Conservation (phyloP, 2,797 vertebrate species). For the Diplodus puntazzo region DNA sequence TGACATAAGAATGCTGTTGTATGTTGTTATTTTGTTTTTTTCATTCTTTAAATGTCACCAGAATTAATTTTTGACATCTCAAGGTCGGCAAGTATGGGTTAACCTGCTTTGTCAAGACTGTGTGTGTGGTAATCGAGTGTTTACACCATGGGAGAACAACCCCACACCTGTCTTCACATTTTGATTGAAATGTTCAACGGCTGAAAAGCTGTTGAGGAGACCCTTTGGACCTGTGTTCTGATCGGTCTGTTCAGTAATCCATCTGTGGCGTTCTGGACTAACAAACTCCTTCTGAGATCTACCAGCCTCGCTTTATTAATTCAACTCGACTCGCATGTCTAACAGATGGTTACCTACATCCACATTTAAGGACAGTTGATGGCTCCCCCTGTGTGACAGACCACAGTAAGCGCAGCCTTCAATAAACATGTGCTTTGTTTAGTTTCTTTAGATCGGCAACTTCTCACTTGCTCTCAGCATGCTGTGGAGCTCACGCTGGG, state of each 20-base stretch:
- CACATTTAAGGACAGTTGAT: conserved; percentile 25
- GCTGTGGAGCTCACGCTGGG: conserved; percentile 38
- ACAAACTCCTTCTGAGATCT: conserved; percentile 3
- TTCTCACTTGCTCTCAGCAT: conserved; percentile 24
- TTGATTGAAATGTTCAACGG: neutral
- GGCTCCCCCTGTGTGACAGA: conserved; percentile 20
- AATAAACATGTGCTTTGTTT: conserved; percentile 59
- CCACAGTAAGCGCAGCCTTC: conserved; percentile 26
- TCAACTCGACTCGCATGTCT: conserved; percentile 18
- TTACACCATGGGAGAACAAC: too few species aligned
- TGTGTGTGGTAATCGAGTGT: too few species aligned
- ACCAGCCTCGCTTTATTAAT: conserved; percentile 3
- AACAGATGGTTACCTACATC: conserved; percentile 18
- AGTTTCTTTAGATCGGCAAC: conserved; percentile 25
- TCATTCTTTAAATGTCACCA: too few species aligned
- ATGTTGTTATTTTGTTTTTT: too few species aligned
- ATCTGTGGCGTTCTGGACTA: conserved; percentile 1
- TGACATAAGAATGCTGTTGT: too few species aligned
- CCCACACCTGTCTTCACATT: neutral
- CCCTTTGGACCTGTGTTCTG: neutral
- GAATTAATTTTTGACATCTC: too few species aligned
- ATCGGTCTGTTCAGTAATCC: conserved; percentile 2
- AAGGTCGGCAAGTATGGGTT: too few species aligned
- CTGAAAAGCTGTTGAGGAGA: neutral
- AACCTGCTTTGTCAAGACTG: too few species aligned